Evolutionary conservation across 2,113 vertebrate species (phyloP).

Genomic region (Pipa parva): DNA sequence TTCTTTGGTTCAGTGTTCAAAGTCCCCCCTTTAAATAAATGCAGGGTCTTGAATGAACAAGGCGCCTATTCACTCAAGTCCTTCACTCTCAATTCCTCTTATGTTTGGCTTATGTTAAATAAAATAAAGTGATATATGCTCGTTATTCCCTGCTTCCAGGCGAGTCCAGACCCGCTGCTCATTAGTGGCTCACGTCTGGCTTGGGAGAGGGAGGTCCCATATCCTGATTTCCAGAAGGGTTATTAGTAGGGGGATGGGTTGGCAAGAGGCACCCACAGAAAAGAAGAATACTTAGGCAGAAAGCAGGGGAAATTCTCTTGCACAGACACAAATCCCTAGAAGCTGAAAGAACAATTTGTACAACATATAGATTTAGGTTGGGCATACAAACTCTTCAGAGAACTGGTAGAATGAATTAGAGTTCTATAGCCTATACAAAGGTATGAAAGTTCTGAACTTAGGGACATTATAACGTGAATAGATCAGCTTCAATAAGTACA

Average conservation of each 20-base stretch:
- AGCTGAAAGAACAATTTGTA: too few species aligned
- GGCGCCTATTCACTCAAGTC: conserved; percentile 32
- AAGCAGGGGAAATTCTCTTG: not conserved
- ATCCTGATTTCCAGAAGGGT: conserved; percentile 41
- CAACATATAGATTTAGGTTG: too few species aligned
- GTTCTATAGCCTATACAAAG: too few species aligned
- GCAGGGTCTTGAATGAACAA: conserved; percentile 39
- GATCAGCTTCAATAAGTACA: too few species aligned
- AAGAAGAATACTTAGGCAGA: conserved; percentile 1
- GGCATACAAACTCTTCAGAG: too few species aligned
- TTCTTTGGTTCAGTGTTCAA: conserved; percentile 32
- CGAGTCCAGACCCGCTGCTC: conserved; percentile 39
- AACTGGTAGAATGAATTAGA: too few species aligned
- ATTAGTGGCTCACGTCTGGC: conserved; percentile 42
- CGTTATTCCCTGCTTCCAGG: conserved; percentile 31
- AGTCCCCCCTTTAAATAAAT: conserved; percentile 39
- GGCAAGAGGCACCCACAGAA: conserved; percentile 37
- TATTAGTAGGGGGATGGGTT: conserved; percentile 30
- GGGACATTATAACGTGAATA: too few species aligned
- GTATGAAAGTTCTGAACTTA: too few species aligned
- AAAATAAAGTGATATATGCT: conserved; percentile 44
- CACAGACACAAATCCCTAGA: too few species aligned
- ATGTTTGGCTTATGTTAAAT: conserved; percentile 43
- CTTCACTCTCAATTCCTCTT: conserved; percentile 39
- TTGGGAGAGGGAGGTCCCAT: conserved; percentile 36